A percentile compares a stretch with the other conserved stretches of the same genome.
Conservation (phyloP, 2,113 vertebrate species). For the Argyrosomus japonicus region DNA sequence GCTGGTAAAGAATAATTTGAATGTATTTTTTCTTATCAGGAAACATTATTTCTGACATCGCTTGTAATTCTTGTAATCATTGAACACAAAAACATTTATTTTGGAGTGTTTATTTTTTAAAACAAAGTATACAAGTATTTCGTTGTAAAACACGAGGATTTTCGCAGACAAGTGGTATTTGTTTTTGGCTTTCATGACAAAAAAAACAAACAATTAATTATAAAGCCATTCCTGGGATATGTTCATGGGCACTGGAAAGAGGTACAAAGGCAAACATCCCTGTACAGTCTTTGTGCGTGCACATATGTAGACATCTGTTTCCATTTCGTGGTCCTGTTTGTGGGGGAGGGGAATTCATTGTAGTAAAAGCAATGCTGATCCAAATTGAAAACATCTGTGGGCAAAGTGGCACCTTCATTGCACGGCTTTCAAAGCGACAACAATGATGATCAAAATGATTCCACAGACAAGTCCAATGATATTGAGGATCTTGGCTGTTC, state of each 20-base stretch:
- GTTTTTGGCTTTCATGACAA: background rate
- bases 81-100: background rate
- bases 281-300: background rate
- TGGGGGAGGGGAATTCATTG: background rate
- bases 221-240: background rate
- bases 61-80: background rate
- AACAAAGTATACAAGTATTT: background rate
- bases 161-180: background rate
- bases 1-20: background rate
- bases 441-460: conserved; percentile 49
- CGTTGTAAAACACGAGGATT: background rate
- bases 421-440: conserved; percentile 14
- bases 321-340: background rate
- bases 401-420: background rate
- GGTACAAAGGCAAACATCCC: background rate
- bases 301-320: conserved; percentile 25
- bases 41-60: background rate
- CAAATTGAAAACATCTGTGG: background rate
- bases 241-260: background rate
- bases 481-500: conserved; percentile 76
- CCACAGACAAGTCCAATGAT: conserved; percentile 70
- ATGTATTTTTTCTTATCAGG: background rate
- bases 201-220: background rate
- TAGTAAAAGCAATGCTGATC: background rate
- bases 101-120: background rate